phyloP scores from a whole-genome alignment of 2,113 vertebrate genomes.

The Syngnathoides biaculeatus region DNA sequence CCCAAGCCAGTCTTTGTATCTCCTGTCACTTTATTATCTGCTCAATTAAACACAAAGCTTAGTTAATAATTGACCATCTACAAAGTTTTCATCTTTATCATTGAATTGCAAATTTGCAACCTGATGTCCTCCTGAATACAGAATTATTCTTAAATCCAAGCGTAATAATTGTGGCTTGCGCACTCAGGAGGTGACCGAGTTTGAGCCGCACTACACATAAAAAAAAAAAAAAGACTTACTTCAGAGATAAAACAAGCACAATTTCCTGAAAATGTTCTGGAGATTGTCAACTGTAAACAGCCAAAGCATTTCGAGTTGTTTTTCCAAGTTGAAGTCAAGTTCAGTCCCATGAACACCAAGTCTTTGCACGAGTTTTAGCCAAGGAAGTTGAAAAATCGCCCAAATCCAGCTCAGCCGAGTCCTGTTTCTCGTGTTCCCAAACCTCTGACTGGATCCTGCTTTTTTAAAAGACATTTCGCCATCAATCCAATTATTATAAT shows the following conservation, averaged over 20 bases:
- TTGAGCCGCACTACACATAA: not conserved
- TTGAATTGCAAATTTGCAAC: not conserved
- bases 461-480: too few species aligned
- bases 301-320: not conserved
- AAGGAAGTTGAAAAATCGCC: not conserved
- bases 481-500: too few species aligned
- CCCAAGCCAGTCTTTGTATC: too few species aligned
- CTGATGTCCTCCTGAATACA: not conserved
- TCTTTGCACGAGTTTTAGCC: not conserved
- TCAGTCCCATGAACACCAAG: not conserved
- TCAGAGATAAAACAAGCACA: not conserved
- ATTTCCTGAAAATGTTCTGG: not conserved
- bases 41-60: too few species aligned
- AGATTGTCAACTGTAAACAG: not conserved
- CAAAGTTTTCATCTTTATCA: not conserved
- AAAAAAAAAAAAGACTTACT: not conserved
- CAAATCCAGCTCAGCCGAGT: not conserved
- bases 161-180: too few species aligned
- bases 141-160: too few species aligned
- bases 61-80: not conserved
- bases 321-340: not conserved
- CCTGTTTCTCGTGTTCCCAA: not conserved
- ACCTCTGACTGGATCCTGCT: not conserved
- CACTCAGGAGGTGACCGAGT: too few species aligned
- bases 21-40: too few species aligned